Evolutionary conservation across 2,888 invertebrate genomes (phyloP).

Genomic region (Unio pictorum): DNA sequence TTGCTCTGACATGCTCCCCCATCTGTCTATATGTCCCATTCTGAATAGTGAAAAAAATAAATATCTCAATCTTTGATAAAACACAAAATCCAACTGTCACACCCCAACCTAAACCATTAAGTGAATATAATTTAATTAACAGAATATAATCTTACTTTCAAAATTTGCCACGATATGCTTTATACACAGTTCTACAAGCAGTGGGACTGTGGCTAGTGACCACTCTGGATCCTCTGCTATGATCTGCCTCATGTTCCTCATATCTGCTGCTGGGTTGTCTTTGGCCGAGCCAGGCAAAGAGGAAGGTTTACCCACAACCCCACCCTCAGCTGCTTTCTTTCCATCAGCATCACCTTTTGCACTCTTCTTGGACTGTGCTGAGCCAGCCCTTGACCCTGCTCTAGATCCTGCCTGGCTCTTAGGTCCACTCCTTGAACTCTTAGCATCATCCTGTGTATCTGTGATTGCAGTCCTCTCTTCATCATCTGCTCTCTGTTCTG

Average conservation of each 20-base stretch:
- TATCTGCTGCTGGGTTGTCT: conserved; percentile 59
- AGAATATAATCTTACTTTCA: conserved; percentile 55
- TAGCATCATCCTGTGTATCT: conserved; percentile 38
- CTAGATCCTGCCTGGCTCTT: conserved; percentile 50
- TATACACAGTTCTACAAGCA: conserved; percentile 65
- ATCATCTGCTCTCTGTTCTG: conserved; percentile 14
- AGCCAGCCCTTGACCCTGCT: conserved; percentile 44
- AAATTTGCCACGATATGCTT: conserved; percentile 68
- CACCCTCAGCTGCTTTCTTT: conserved; percentile 24
- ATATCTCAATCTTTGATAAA: not conserved
- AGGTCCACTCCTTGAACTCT: conserved; percentile 42
- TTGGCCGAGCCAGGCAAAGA: conserved; percentile 47
- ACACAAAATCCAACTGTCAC: no score
- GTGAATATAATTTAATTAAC: not conserved
- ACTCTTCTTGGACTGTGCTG: conserved; percentile 52
- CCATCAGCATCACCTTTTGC: conserved; percentile 38
- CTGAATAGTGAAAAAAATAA: not conserved
- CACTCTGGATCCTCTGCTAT: conserved; percentile 72
- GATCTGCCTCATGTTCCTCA: conserved; percentile 67
- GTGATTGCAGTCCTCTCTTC: conserved; percentile 31
- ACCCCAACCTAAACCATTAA: no score
- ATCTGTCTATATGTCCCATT: not conserved
- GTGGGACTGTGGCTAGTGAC: conserved; percentile 70
- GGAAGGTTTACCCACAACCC: conserved; percentile 26
- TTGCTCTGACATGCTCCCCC: no score